Base-by-base conservation (phyloP, 1,140 invertebrate species). In the Acromyrmex echinatior region DNA sequence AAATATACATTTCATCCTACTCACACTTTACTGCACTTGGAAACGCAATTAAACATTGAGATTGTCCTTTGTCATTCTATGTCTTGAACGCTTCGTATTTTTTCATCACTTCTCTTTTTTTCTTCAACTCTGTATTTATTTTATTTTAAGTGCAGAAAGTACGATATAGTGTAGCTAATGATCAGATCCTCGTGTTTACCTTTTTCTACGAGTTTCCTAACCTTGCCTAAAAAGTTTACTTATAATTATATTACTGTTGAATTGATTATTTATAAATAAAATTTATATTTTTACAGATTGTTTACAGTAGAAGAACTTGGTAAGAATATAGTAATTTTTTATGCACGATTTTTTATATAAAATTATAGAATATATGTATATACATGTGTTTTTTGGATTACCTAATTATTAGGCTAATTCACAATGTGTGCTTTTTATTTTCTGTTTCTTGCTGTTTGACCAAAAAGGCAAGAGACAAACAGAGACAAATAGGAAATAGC, bases 121-220 rank as follows among this genome's bases (percentile, higher is more conserved):
- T 31, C 60, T 63, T 28, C 25, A 63, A 60, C n/a, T 58, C 2
- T 21, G 12, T 31, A 63, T 16, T 63, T 31, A 63, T 31, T 25
- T 31, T 63, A 63, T 63, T 63, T 63, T 63, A 63, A 31, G 60
- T 60, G 58, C 12, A 60, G 10, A 60, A 60, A 60, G 58, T 25
- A 60, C 58, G n/a, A 60, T 9, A 21, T 25, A 25, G 9, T 60
- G 58, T 21, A 60, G 21, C 21, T 60, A 60, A 14, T 25, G n/a
- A 2, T n/a, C 56, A 58, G 7, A 58, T 18, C 18, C 62, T 68
- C 35, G 7, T 68, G 35, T 21, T 70, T 70, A 73, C 3, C 14
- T 76, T 39, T 35, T 5, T 21, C 39, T 39, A 3, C 21, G 5
- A 2, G 2, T 18, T 58, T 39, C 14, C 31, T 76, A 76, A 76